A percentile compares a stretch with the other conserved stretches of the same genome.
Evolutionary conservation across 2,888 invertebrate species (phyloP).

Genomic region (Acleris emargana): DNA sequence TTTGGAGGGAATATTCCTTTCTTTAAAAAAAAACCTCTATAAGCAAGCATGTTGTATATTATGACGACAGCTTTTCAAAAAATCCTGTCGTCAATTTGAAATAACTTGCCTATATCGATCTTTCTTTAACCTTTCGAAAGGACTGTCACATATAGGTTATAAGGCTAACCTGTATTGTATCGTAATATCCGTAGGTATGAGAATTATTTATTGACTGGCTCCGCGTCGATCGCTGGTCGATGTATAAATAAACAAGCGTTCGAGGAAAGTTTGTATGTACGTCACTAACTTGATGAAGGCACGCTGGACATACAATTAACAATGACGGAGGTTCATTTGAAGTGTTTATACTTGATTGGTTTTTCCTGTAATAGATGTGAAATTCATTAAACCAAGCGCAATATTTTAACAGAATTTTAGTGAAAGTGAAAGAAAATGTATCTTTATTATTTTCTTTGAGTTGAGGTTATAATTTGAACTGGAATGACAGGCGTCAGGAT

Average conservation of each 20-base stretch:
- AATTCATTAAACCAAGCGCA: not conserved
- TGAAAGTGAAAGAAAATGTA: no score
- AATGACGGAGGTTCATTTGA: conserved; percentile 7
- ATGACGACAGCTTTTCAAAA: no score
- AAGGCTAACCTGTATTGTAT: conserved; percentile 20
- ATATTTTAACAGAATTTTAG: not conserved
- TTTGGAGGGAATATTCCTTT: no score
- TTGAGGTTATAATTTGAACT: no score
- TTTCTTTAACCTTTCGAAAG: not conserved
- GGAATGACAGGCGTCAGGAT: no score
- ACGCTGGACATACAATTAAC: conserved; percentile 3
- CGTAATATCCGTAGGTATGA: conserved; percentile 33
- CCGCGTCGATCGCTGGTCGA: conserved; percentile 32
- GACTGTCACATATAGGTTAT: conserved; percentile 11
- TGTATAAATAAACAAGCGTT: conserved; percentile 44
- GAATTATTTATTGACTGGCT: conserved; percentile 40
- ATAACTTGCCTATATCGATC: not conserved
- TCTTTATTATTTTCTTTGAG: no score
- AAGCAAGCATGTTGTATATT: no score
- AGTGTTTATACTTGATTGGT: not conserved
- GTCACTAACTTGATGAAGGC: conserved; percentile 39
- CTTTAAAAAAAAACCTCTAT: no score
- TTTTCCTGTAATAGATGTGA: not conserved
- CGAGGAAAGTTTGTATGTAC: conserved; percentile 41
- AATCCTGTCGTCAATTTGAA: not conserved